Evolutionary conservation across 2,113 vertebrate genomes (phyloP), one percentile per base, ranked within the genome.

Genomic region (Ovis aries): DNA sequence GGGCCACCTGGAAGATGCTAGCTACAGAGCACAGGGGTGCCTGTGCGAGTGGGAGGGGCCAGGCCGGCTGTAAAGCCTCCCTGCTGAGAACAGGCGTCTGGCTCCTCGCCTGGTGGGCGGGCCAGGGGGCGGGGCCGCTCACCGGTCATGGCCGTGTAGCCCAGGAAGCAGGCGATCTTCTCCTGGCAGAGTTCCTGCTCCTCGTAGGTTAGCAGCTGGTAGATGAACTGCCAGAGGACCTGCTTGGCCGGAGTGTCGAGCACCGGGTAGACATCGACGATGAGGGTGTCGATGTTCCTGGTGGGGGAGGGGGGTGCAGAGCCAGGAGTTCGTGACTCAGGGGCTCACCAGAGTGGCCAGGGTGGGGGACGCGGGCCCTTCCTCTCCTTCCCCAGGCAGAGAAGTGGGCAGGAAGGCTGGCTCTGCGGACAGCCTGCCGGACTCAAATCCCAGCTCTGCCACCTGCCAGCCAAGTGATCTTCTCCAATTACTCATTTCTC

Each of bases 161-260:
- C 99, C 71, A 99, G 99, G 98, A 99, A 99, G 94, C 99, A 99
- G 2, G 99, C 99, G 64, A 99, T 99, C 98, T 99, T 99, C 99
- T 99, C 99, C 98, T 99, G 99, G 98, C 99, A 99, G 95, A 99
- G 99, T 62, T 99, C 99, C 97, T 99, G 99, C 97, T 99, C 99
- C 97, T 99, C 99, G 0, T 99, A 99, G 0, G 99, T 99, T 98
- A 99, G 98, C 98, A 99, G 98, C 99, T 99, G 99, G 99, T 99
- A 99, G 98, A 99, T 98, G 98, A 99, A 99, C 98, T 99, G 99
- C 99, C 99, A 99, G 91, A 99, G 99, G 97, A 99, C 99, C 98
- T 99, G 99, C 98, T 99, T 99, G 99, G 99, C 99, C 0, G 99
- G 99, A 4, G 99, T 99, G 98, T 99, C 99, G 98, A 99, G 98